Evolutionary conservation across 2,113 vertebrate genomes (phyloP), one percentile per base, ranked within the genome.

Genomic region (Misgurnus mizolepis): DNA sequence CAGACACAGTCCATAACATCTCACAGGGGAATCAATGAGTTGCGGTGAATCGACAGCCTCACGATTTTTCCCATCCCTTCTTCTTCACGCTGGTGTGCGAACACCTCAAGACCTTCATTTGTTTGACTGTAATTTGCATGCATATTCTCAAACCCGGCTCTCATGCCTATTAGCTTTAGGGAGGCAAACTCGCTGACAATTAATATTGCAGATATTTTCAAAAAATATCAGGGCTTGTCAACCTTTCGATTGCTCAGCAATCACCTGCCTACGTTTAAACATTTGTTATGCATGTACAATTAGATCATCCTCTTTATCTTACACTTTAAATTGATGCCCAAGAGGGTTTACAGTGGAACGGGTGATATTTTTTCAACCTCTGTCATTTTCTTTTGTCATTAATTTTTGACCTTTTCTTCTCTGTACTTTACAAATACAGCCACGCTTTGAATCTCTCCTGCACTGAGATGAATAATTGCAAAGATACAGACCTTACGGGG

Each of bases 41-140:
- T 47, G 41, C 17, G 58, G 62, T 75, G 74, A 76, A 39, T 65
- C 45, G 40, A 61, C 61, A 66, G 47, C 41, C 75, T 66, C 47
- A 66, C 64, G 43, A 65, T 77, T 77, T n/a, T 58, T 45, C 72
- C 47, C 75, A 55, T 77, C 5, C 62, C 34, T 76, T 76, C 60
- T 76, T 65, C 43, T 76, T 60, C 39, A 12, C 73, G 27, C 47
- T 66, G 73, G 62, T 62, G 53, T 66, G 66, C 39, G 66, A 76
- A 45, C 62, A 66, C 75, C 74, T 65, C 75, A 77, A 77, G 62
- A 61, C 61, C 47, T 66, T 76, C 61, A 55, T 76, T 76, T 76
- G 62, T 76, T 55, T 53, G 74, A 77, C 61, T 77, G 60, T 66
- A 41, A 77, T 77, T 77, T 66, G 75, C 75, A 61, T 60, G 69